Evolutionary conservation across 1,140 invertebrate species (phyloP).

Genomic region (Lordiphosa stackelbergi): DNA sequence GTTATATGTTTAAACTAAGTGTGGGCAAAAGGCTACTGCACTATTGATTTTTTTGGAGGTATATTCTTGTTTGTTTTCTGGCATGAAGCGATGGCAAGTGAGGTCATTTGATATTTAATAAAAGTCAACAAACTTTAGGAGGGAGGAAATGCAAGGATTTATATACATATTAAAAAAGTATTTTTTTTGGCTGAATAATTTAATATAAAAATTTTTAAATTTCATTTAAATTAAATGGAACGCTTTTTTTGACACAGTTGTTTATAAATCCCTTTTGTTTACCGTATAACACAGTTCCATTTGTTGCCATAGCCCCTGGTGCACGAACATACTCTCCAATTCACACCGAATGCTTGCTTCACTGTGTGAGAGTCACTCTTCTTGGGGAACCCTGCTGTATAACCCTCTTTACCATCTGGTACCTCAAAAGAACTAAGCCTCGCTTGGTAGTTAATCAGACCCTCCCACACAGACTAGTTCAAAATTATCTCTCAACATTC

Average conservation of each 20-base stretch:
- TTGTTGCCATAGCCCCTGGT: too few species aligned
- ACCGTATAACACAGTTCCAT: too few species aligned
- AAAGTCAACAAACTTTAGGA: constrained; percentile 11
- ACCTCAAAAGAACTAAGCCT: neutral
- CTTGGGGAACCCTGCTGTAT: too few species aligned
- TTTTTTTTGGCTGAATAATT: neutral
- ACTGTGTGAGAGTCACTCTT: too few species aligned
- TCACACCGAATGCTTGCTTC: too few species aligned
- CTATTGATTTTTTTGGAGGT: constrained; percentile 50
- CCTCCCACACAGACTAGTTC: constrained; percentile 5
- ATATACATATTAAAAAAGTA: too few species aligned
- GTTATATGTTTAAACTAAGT: constrained; percentile 5
- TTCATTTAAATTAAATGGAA: too few species aligned
- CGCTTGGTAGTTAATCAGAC: neutral
- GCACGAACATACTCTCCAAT: too few species aligned
- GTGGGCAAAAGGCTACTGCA: constrained; percentile 48
- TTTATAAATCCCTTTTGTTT: too few species aligned
- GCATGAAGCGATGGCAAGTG: neutral
- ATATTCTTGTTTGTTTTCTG: constrained; percentile 6
- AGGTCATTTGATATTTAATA: constrained; percentile 12
- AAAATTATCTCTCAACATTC: constrained; percentile 17
- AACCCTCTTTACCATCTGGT: neutral
- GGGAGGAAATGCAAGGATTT: neutral
- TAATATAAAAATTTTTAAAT: too few species aligned
- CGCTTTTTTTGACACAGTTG: neutral